Evolutionary conservation across 2,113 vertebrate species (phyloP), one percentile per base, ranked within the genome.

Genomic region (Clarias gariepinus): DNA sequence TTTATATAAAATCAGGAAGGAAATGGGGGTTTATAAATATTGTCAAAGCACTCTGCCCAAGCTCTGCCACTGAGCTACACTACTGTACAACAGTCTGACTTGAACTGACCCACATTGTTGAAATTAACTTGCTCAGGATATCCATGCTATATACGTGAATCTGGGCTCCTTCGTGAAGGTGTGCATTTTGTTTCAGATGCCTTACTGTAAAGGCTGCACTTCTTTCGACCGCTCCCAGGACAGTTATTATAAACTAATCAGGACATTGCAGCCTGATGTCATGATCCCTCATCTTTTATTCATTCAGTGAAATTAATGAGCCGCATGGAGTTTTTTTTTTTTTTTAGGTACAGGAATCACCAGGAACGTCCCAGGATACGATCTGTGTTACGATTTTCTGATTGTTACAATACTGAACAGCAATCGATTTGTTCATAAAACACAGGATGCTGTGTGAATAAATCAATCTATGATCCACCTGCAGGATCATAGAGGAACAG

Each of bases 101-200:
- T 57, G 16, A 16, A 18, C 52, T 78, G 78, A 80, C 78, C 57
- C 28, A 36, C 19, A 61, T 80, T 80, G 78, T 80, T 80, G 19
- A 80, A 80, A 80, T 23, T 3, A 36, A 60, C 25, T 47, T 60
- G 78, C 78, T 80, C 57, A 60, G 78, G 78, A 80, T 80, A 33
- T 80, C 78, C 78, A 30, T 23, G 61, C 28, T 33, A 19, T 58
- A 60, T 28, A 16, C 4, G 15, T 58, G 28, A 58, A 60, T 58
- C 55, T 60, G 28, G 9, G 52, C 18, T 3, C n/a, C 60, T 80
- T 60, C 55, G 23, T 60, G 55, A 11, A 80, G 21, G 55, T 28
- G 52, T 8, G 15, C 21, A 7, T 33, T 47, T 60, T 16, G 21
- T 58, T 58, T 10, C 41, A 12, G 71, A 23, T 47, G 19, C 36